Conservation (phyloP, 2,888 invertebrate species). For the Drosophila tripunctata region DNA sequence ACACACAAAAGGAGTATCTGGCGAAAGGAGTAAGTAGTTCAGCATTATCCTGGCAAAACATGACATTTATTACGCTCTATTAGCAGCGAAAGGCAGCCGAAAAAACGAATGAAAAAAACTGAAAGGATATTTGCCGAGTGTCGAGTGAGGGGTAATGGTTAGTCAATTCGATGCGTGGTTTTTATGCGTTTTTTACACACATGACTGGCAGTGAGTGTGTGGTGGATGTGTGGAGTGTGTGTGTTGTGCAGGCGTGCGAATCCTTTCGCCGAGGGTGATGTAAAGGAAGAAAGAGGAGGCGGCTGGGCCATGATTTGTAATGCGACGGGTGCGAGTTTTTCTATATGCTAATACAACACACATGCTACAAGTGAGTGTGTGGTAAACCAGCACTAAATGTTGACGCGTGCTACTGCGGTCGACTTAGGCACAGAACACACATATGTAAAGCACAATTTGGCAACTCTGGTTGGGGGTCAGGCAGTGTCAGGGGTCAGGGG, state of each 20-base stretch:
- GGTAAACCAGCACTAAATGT: slow-evolving; percentile 68
- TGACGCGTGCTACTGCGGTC: slow-evolving; percentile 70
- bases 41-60: slow-evolving; percentile 60
- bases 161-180: slow-evolving; percentile 49
- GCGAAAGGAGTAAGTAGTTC: slow-evolving; percentile 68
- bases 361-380: slow-evolving; percentile 22
- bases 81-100: slow-evolving; percentile 54
- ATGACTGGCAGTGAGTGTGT: slow-evolving; percentile 26
- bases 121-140: slow-evolving; percentile 43
- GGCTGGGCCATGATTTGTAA: slow-evolving; percentile 63
- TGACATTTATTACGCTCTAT: slow-evolving; percentile 81
- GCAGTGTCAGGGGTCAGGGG: background rate
- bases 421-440: slow-evolving; percentile 34
- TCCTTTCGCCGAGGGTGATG: slow-evolving; percentile 64
- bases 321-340: slow-evolving; percentile 52
- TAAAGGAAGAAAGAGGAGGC: background rate
- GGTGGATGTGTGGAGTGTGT: slow-evolving; percentile 16
- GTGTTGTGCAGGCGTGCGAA: slow-evolving; percentile 71
- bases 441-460: slow-evolving; percentile 16
- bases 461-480: background rate
- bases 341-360: slow-evolving; percentile 67
- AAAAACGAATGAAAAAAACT: background rate
- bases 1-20: slow-evolving; percentile 27
- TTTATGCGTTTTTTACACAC: slow-evolving; percentile 53
- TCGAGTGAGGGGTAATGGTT: slow-evolving; percentile 54